Evolutionary conservation across 2,113 vertebrate genomes (phyloP), one percentile per base, ranked within the genome.

Genomic region (Nettapus auritus): DNA sequence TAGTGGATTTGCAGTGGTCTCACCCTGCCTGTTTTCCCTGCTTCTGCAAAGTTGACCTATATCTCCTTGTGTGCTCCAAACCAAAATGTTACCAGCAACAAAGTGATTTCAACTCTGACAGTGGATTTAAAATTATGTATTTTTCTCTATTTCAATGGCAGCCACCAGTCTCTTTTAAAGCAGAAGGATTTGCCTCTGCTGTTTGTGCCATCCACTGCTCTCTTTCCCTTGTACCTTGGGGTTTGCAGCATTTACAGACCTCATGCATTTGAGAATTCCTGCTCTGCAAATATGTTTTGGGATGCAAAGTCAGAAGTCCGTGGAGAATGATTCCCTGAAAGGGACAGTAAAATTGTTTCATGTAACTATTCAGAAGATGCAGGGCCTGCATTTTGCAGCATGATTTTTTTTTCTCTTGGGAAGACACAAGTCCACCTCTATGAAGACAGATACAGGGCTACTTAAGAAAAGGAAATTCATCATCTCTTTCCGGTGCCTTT

Each of bases 131-230:
- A 78, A 46, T 59, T 34, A 29, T 2, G 1, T 66, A 9, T 7
- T 63, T 23, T 23, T 81, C 46, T 73, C 9, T 55, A 67, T 68
- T 31, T n/a, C 63, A 88, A 18, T 64, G 33, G 6, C n/a, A n/a
- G n/a, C n/a, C 20, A 38, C 6, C 8, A 9, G 16, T 33, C 28
- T 62, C 5, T 86, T 80, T 76, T 70, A 56, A 28, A 78, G 56
- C 20, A 80, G 53, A 59, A 44, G 50, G 36, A 8, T 53, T 42
- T 91, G 14, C 28, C 40, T 9, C 23, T 57, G 57, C 2, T 4
- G 0, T 64, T 64, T 40, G 0, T 22, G 9, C 48, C 6, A 5
- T 48, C 18, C 19, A 31, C 11, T 3, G 0, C 2, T 8, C 21
- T 82, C 9, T 10, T 84, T 79, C 28, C 8, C 28, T 56, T 22